phyloP scores from a whole-genome alignment of 2,888 invertebrate species.

The Platynereis dumerilii region DNA sequence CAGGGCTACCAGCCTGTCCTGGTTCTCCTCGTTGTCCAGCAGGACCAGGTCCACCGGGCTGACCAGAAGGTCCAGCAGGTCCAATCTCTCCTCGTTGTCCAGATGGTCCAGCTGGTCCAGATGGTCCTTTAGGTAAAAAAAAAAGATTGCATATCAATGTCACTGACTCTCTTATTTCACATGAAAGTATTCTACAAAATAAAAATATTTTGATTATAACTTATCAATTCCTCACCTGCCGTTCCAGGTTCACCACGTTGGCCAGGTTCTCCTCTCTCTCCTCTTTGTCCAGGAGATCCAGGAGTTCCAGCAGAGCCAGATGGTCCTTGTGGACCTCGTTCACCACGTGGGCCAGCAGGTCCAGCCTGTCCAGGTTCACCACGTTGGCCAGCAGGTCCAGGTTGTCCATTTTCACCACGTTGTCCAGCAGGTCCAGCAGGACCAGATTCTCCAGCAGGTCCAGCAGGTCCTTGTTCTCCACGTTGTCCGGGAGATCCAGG shows the following conservation, averaged over 20 bases:
- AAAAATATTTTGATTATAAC: neutral
- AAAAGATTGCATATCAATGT: neutral
- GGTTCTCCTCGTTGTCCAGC: slow-evolving; percentile 21
- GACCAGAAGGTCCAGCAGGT: slow-evolving; percentile 11
- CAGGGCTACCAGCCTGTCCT: slow-evolving; percentile 31
- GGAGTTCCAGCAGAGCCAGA: slow-evolving; percentile 30
- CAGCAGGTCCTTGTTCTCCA: slow-evolving; percentile 29
- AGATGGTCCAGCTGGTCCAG: slow-evolving; percentile 26
- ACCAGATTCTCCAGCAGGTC: slow-evolving; percentile 26
- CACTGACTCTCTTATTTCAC: too few relatives aligned
- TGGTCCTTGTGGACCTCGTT: slow-evolving; percentile 10
- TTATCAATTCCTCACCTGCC: slow-evolving; percentile 14
- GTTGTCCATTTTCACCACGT: slow-evolving; percentile 30
- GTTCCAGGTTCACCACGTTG: slow-evolving; percentile 27
- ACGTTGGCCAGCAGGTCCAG: slow-evolving; percentile 30
- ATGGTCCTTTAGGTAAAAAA: neutral
- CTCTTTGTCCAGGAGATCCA: slow-evolving; percentile 36
- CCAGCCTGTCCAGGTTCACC: slow-evolving; percentile 30
- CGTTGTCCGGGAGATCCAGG: slow-evolving; percentile 19
- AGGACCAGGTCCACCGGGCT: slow-evolving; percentile 20
- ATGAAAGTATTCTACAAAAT: neutral
- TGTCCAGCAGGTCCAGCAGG: slow-evolving; percentile 28
- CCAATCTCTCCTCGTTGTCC: slow-evolving; percentile 31
- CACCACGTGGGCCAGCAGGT: slow-evolving; percentile 23
- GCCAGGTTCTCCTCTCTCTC: slow-evolving; percentile 32